Conservation (phyloP, 2,797 vertebrate species). For the Phoxinus dragarum region DNA sequence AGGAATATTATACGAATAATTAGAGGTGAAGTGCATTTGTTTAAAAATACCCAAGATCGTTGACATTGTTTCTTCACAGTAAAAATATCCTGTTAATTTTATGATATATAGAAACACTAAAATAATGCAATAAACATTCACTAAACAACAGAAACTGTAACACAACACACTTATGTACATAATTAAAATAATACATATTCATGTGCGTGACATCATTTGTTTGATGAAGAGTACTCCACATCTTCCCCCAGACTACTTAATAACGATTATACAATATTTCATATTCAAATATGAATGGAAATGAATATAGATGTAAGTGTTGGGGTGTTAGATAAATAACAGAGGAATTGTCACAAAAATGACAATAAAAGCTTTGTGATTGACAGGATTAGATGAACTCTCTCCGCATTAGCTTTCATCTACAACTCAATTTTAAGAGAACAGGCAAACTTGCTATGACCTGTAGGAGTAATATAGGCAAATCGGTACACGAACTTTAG, state of each 20-base stretch:
- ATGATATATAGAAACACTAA: not conserved
- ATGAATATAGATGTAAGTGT: not conserved
- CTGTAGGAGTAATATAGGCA: not conserved
- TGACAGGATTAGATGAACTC: not conserved
- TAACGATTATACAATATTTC: not conserved
- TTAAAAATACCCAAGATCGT: not conserved
- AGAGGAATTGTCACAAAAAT: not conserved
- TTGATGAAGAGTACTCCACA: not conserved
- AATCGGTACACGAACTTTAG: not conserved
- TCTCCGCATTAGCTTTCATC: not conserved
- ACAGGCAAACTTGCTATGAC: too few relatives aligned
- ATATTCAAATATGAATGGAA: not conserved
- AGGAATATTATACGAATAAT: not conserved
- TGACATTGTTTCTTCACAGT: not conserved
- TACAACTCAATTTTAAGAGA: not conserved
- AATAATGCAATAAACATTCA: too few relatives aligned
- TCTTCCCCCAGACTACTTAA: not conserved
- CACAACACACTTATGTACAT: not conserved
- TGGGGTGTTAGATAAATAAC: not conserved
- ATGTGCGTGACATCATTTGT: not conserved
- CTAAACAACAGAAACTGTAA: not conserved
- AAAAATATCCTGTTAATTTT: not conserved
- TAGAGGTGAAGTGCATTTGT: too few relatives aligned
- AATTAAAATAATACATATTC: not conserved
- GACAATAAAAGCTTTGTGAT: not conserved